These are phyloP conservation scores for Petrolisthes manimaculis DNA, from an alignment of 2,888 invertebrate species.

Conservation along the genomic window DNA sequence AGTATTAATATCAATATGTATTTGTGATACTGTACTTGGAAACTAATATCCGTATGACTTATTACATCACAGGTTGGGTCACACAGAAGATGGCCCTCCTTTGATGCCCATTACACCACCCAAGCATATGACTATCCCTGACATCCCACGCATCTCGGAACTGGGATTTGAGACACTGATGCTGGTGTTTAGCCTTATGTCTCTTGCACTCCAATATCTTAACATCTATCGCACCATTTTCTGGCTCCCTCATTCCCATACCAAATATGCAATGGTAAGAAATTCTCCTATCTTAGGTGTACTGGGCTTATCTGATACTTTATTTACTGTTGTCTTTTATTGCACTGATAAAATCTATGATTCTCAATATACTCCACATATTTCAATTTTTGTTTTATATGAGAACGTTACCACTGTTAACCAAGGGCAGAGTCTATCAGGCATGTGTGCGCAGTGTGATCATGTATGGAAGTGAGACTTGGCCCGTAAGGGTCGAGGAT, in stretches of 20 bases:
- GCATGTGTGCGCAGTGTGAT: too few relatives aligned
- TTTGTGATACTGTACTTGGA: neutral
- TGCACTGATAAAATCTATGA: neutral
- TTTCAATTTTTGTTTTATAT: neutral
- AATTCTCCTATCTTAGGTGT: neutral
- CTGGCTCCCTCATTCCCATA: constrained; percentile 96
- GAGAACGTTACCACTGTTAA: too few relatives aligned
- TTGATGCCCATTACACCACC: constrained; percentile 59
- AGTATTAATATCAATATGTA: neutral
- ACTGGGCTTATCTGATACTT: neutral
- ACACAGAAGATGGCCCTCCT: constrained; percentile 60
- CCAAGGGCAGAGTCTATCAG: too few relatives aligned
- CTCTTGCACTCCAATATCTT: constrained; percentile 88
- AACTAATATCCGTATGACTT: neutral
- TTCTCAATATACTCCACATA: constrained; percentile 9
- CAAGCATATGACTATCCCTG: constrained; percentile 65
- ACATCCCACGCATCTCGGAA: constrained; percentile 76
- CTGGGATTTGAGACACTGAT: constrained; percentile 88
- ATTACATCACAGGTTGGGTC: constrained; percentile 39
- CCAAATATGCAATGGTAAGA: constrained; percentile 87
- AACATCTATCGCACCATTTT: constrained; percentile 95
- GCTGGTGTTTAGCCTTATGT: constrained; percentile 83
- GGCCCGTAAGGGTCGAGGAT: too few relatives aligned
- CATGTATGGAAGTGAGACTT: too few relatives aligned
- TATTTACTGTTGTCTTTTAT: neutral